Evolutionary conservation across 2,797 vertebrate species (phyloP).

Genomic region (Xiphorhynchus erythropygius): DNA sequence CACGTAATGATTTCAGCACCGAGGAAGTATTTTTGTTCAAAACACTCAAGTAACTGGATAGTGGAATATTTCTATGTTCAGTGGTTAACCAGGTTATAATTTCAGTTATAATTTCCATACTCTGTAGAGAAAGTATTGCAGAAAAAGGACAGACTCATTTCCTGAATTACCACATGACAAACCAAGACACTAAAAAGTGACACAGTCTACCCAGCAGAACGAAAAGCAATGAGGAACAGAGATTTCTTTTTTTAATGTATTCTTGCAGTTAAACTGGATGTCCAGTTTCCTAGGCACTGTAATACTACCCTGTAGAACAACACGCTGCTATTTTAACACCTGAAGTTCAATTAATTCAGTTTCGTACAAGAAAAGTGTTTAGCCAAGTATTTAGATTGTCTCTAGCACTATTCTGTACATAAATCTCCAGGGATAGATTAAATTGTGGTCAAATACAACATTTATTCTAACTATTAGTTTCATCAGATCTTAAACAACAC

Average conservation of each 20-base stretch:
- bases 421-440: background rate
- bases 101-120: background rate
- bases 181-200: background rate
- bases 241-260: background rate
- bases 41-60: background rate
- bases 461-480: background rate
- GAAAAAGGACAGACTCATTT: background rate
- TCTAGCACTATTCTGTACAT: background rate
- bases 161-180: background rate
- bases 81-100: background rate
- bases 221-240: slow-evolving; percentile 9
- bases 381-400: background rate
- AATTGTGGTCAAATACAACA: background rate
- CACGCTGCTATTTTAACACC: background rate
- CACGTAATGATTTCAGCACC: background rate
- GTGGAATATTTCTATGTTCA: background rate
- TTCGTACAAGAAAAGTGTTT: background rate
- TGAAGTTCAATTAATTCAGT: background rate
- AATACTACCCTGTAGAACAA: background rate
- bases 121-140: background rate
- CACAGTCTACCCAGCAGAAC: background rate
- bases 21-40: background rate
- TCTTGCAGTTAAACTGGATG: background rate
- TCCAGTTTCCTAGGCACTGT: background rate
- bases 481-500: background rate